Conservation (phyloP, 2,113 vertebrate species). For the Anhinga rufa region DNA sequence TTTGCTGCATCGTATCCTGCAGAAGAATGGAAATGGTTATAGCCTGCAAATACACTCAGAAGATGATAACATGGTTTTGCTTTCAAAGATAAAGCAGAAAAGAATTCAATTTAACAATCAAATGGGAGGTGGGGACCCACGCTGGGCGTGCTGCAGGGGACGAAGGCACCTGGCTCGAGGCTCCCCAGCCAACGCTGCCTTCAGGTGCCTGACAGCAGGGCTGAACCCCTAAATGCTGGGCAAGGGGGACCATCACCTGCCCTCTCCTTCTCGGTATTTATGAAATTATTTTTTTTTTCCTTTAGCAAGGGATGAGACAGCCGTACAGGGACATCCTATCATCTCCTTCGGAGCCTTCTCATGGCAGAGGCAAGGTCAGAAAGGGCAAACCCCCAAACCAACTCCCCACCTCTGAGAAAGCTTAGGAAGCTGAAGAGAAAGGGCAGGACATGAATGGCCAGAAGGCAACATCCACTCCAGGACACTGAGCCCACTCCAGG, state of each 20-base stretch:
- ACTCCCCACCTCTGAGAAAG: not conserved
- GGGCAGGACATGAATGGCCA: no score
- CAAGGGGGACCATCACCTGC: not conserved
- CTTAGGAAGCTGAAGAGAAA: not conserved
- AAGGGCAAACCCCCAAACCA: no score
- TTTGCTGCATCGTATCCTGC: not conserved
- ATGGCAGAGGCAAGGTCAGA: no score
- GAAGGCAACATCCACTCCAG: no score
- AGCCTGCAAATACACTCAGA: constrained; percentile 53
- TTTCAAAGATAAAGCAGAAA: constrained; percentile 57
- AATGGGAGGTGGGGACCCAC: not conserved
- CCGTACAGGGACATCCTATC: not conserved
- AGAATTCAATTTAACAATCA: constrained; percentile 61
- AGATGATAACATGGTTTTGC: constrained; percentile 46
- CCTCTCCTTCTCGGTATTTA: not conserved
- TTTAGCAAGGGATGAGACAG: no score
- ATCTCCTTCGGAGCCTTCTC: not conserved
- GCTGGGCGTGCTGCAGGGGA: not conserved
- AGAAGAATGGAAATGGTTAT: constrained; percentile 32
- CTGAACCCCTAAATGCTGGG: no score
- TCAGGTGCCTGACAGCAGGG: no score
- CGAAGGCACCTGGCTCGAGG: fast-evolving
- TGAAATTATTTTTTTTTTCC: not conserved
- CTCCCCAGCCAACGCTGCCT: no score
- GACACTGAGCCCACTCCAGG: no score